Base-by-base conservation (phyloP, 2,888 invertebrate genomes). In the Plebejus anna region DNA sequence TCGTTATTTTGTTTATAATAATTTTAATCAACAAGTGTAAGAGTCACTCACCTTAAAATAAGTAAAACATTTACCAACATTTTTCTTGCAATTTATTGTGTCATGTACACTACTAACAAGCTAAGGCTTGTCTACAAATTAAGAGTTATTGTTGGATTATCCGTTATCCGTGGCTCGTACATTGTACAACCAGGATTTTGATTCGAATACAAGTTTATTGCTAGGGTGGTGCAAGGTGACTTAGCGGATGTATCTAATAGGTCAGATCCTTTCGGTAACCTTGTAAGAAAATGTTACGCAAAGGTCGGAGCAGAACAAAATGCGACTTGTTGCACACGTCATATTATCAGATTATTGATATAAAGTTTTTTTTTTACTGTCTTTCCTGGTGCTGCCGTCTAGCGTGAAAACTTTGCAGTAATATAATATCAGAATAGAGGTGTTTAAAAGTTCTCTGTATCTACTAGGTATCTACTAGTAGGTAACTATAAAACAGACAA, bases 91-190 rank as follows among this genome's bases (percentile, higher is more conserved):
- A 28, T 61, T 28, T 28, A 47, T 72, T 72, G 13, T 22, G 42
- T n/a, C 47, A 28, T 47, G 72, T 22, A 72, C 47, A 11, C 13
- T 42, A n/a, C 42, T 72, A 72, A 72, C 72, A 72, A 72, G 72
- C 47, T 72, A 22, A 72, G 72, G 72, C 47, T 72, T 47, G 47
- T 72, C 47, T 42, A 36, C 72, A 72, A 71, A 71, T 71, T 71
- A 72, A n/a, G 72, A 72, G 47, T 22, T 72, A 72, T 47, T 32
- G 22, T 72, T 72, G 72, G 72, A 72, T 72, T 72, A 72, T 72
- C 47, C 47, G 32, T 16, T 55, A 4, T 3, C 55, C 13, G 71
- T 71, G 47, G 42, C 28, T 6, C 32, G 32, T 16, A 32, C 13
- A 32, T 6, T 13, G 32, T 16, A 32, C 13, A 32, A 47, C 22